These are phyloP conservation scores for Eueremaeus valkanovi DNA, from an alignment of 2,888 invertebrate species.

Conservation along the genomic window DNA sequence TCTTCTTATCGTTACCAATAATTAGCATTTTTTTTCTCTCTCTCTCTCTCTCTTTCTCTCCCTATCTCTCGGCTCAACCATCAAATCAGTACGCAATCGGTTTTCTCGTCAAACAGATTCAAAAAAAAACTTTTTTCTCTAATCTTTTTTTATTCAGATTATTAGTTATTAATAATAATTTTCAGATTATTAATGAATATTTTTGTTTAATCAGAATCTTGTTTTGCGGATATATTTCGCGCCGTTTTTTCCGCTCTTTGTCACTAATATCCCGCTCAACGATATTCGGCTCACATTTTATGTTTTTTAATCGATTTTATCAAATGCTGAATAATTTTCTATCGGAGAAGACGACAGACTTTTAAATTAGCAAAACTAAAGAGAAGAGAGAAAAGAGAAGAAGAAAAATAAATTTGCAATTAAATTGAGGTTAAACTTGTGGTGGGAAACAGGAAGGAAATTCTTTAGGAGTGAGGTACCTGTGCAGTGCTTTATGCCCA, in stretches of 20 bases:
- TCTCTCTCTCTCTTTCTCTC: background rate
- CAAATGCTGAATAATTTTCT: background rate
- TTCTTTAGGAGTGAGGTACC: background rate
- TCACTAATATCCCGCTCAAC: background rate
- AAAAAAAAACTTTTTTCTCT: no score
- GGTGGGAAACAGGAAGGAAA: constrained; percentile 35
- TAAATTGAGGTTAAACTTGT: constrained; percentile 15
- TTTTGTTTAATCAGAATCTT: no score
- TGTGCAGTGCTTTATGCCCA: constrained; percentile 30
- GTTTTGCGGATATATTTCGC: background rate
- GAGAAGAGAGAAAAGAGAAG: background rate
- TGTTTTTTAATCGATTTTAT: background rate
- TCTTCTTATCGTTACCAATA: constrained; percentile 16
- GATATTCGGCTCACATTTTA: background rate
- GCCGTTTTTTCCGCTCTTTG: background rate
- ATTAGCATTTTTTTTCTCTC: background rate
- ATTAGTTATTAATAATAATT: no score
- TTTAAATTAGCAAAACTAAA: background rate
- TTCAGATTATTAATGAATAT: no score
- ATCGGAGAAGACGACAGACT: background rate
- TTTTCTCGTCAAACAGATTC: no score
- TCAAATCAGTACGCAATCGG: no score
- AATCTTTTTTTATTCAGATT: background rate
- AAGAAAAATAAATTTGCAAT: constrained; percentile 27
- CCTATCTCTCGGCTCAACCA: no score